phyloP scores from a whole-genome alignment of 2,113 vertebrate genomes.

The Hyaena hyaena region DNA sequence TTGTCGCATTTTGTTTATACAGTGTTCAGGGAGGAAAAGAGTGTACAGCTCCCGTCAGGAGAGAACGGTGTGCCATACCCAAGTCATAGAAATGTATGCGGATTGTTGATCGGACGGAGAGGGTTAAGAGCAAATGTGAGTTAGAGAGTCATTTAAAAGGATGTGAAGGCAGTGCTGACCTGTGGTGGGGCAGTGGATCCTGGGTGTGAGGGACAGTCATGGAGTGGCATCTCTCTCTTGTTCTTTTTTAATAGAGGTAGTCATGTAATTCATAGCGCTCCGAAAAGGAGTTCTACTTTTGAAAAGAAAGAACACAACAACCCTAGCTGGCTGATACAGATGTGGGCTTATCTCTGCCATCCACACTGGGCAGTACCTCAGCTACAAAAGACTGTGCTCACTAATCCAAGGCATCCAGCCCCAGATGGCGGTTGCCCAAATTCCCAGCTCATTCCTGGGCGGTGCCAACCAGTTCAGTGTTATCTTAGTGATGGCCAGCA shows the following conservation, averaged over 20 bases:
- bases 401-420: not conserved
- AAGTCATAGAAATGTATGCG: not conserved
- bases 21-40: not conserved
- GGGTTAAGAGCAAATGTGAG: not conserved
- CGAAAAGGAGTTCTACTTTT: constrained; percentile 53
- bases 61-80: not conserved
- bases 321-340: not conserved
- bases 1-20: constrained; percentile 37
- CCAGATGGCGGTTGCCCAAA: not conserved
- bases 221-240: not conserved
- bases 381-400: not conserved
- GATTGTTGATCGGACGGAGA: not conserved
- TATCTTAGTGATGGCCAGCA: not conserved
- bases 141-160: not conserved
- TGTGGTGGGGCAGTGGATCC: not conserved
- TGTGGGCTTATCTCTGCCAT: constrained; percentile 48
- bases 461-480: not conserved
- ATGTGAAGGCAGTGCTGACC: not conserved
- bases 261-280: not conserved
- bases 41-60: not conserved
- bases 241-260: not conserved
- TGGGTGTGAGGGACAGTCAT: not conserved
- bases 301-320: not conserved
- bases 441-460: not conserved
- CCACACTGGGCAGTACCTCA: not conserved